Evolutionary conservation across 1,140 invertebrate species (phyloP).

Genomic region (Heliconius hermathena): DNA sequence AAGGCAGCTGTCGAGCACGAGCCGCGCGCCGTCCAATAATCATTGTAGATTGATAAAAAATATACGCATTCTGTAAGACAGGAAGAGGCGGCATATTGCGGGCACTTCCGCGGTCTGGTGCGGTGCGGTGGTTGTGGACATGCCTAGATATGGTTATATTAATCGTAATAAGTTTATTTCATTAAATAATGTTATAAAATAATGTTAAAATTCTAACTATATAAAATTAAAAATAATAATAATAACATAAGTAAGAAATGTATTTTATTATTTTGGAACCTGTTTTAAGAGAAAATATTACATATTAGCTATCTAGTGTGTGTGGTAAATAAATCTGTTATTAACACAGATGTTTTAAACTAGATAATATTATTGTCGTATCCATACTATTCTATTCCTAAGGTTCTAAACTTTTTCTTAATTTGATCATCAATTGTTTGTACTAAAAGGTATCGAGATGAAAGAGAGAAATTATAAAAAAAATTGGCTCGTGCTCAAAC

Average conservation of each 20-base stretch:
- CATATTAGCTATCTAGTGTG: too few relatives aligned
- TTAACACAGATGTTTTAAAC: too few relatives aligned
- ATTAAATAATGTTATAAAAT: too few relatives aligned
- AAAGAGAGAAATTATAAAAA: constrained; percentile 56
- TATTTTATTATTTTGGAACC: too few relatives aligned
- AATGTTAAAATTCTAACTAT: too few relatives aligned
- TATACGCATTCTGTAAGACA: constrained; percentile 57
- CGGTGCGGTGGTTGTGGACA: constrained; percentile 1
- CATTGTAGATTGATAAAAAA: constrained; percentile 40
- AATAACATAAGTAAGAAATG: too few relatives aligned
- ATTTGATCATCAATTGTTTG: constrained; percentile 74
- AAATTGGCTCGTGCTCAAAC: constrained; percentile 70
- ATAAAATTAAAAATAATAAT: too few relatives aligned
- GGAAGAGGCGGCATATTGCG: constrained; percentile 76
- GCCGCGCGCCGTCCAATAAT: constrained; percentile 41
- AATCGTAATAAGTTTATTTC: background rate
- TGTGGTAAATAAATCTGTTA: too few relatives aligned
- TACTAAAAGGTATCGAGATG: constrained; percentile 54
- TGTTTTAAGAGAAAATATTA: too few relatives aligned
- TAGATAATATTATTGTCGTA: constrained; percentile 14
- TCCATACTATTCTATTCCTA: constrained; percentile 41
- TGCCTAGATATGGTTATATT: background rate
- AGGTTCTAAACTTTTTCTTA: constrained; percentile 65
- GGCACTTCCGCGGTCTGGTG: constrained; percentile 70
- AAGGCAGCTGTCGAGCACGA: constrained; percentile 24